Percentiles rank a stretch among this genome's conserved stretches.
Conservation (phyloP, 1,140 invertebrate species). For the Phocides pigmalion region DNA sequence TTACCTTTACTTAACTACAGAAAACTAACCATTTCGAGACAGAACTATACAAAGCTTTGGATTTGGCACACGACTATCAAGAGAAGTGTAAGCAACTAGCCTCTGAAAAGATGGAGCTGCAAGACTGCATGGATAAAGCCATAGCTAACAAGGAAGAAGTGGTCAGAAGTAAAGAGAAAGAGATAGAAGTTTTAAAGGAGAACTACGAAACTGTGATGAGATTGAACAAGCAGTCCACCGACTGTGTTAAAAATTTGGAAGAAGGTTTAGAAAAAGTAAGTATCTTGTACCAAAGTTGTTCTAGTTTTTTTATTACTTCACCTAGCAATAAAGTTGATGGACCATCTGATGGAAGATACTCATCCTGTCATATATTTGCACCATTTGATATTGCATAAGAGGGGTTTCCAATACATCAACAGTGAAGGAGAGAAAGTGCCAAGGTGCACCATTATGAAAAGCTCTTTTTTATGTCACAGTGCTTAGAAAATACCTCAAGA, state of each 20-base stretch:
- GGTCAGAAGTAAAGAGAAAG: slow-evolving; percentile 68
- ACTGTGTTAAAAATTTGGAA: slow-evolving; percentile 82
- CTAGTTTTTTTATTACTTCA: no score
- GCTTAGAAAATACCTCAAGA: no score
- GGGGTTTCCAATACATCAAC: no score
- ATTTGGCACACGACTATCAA: slow-evolving; percentile 87
- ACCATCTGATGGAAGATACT: no score
- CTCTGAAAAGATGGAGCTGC: slow-evolving; percentile 56
- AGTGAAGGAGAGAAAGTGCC: no score
- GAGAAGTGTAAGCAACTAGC: slow-evolving; percentile 85
- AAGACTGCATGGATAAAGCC: slow-evolving; percentile 48
- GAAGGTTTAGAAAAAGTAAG: slow-evolving; percentile 65
- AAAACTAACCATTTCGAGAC: slow-evolving; percentile 86
- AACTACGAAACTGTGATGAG: slow-evolving; percentile 81
- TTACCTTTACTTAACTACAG: no score
- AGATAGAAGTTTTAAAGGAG: slow-evolving; percentile 75
- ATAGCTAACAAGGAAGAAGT: slow-evolving; percentile 53
- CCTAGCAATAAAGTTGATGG: no score
- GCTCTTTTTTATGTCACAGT: no score
- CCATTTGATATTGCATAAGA: no score
- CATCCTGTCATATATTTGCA: no score
- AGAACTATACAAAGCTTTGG: slow-evolving; percentile 87
- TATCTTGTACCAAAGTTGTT: not conserved
- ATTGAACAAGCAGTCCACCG: slow-evolving; percentile 80
- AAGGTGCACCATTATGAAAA: no score